phyloP scores from a whole-genome alignment of 2,888 invertebrate genomes.

The Listrodromus nycthemerus region DNA sequence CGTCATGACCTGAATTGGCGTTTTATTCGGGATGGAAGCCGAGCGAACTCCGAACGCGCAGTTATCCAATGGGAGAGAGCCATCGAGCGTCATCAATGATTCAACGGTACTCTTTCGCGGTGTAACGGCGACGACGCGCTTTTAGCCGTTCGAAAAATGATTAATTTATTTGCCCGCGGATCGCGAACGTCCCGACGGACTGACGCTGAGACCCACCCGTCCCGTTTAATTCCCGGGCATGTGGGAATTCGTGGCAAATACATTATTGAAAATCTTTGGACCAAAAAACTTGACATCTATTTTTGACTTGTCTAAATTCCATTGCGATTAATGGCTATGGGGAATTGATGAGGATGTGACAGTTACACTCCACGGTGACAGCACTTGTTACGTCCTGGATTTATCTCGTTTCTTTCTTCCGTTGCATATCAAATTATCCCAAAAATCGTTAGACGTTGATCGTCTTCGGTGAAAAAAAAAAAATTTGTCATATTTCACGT shows the following conservation, averaged over 20 bases:
- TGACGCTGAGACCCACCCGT: neutral
- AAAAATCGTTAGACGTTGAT: neutral
- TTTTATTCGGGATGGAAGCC: constrained; percentile 33
- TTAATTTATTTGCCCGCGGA: constrained; percentile 42
- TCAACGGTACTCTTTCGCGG: constrained; percentile 46
- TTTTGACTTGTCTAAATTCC: constrained; percentile 6
- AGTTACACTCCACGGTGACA: neutral
- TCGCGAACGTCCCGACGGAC: constrained; percentile 10
- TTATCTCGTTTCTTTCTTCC: neutral
- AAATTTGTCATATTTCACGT: neutral
- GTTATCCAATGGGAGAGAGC: constrained; percentile 21
- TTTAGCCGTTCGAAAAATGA: constrained; percentile 53
- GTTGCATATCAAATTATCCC: neutral
- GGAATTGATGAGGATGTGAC: neutral
- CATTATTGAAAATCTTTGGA: neutral
- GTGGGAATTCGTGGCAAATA: neutral
- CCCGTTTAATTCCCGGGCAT: constrained; percentile 1
- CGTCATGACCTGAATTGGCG: constrained; percentile 52
- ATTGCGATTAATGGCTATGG: neutral
- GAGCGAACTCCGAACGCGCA: constrained; percentile 18
- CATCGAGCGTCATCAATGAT: constrained; percentile 63
- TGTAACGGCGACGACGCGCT: constrained; percentile 21
- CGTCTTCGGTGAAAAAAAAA: neutral
- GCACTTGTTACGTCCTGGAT: neutral
- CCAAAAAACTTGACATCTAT: neutral